Evolutionary conservation across 1,140 invertebrate species (phyloP).

Genomic region (Atta colombica): DNA sequence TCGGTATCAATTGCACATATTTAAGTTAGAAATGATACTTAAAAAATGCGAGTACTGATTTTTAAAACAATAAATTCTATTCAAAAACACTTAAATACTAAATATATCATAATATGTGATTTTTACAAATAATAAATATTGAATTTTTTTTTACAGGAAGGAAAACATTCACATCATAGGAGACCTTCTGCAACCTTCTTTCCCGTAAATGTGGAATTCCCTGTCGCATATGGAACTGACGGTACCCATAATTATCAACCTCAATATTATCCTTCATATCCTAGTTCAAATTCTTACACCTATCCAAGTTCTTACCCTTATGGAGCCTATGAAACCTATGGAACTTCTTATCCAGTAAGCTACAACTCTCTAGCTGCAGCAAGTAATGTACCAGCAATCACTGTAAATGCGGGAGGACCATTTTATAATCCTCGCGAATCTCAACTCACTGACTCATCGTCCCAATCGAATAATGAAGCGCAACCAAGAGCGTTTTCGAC

Average conservation of each 20-base stretch:
- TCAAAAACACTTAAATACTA: neutral
- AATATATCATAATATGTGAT: neutral
- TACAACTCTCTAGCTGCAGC: neutral
- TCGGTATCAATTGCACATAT: neutral
- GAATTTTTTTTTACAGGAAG: constrained; percentile 38
- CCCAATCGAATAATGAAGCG: neutral
- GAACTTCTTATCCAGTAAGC: neutral
- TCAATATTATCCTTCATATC: neutral
- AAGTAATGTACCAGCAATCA: neutral
- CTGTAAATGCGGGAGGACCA: constrained; percentile 34
- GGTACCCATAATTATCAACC: neutral
- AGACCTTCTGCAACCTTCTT: neutral
- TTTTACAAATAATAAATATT: constrained; percentile 1
- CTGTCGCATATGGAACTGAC: neutral
- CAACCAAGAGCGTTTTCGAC: neutral
- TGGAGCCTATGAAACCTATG: neutral
- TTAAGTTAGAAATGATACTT: neutral
- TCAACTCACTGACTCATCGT: neutral
- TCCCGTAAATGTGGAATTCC: neutral
- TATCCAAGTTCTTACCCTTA: neutral
- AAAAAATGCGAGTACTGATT: neutral
- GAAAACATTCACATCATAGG: neutral
- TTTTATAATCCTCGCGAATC: constrained; percentile 2
- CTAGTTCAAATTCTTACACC: neutral
- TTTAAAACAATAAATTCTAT: constrained; percentile 8